Conservation (phyloP, 35 echinoderm and acorn worm species). For the Ophioderma brevispina region DNA sequence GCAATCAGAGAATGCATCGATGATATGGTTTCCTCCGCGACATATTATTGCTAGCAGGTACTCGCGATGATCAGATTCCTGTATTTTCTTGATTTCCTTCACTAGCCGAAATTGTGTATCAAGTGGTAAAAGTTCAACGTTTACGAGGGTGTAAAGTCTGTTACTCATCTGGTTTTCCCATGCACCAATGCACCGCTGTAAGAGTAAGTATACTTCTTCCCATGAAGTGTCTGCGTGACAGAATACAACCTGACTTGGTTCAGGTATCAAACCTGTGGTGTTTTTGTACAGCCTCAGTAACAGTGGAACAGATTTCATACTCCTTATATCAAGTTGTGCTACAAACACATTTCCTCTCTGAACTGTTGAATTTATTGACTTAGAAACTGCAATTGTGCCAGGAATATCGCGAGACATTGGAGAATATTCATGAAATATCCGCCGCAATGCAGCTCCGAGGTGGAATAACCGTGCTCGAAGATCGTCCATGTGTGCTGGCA, state of each 20-base stretch:
- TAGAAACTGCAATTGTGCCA: not conserved
- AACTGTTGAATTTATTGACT: conserved; percentile 19
- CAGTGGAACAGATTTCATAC: conserved; percentile 31
- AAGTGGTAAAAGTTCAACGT: conserved; percentile 19
- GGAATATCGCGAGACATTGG: not conserved
- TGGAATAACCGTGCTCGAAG: not conserved
- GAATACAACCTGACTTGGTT: conserved; percentile 31
- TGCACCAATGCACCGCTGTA: conserved; percentile 17
- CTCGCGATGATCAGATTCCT: not conserved
- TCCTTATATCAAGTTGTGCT: not conserved
- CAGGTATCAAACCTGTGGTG: conserved; percentile 25
- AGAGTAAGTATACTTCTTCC: conserved; percentile 17
- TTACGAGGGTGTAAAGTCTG: conserved; percentile 12
- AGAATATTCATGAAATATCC: not conserved
- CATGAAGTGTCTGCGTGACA: conserved; percentile 25
- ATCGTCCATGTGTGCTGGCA: not conserved
- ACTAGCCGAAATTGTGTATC: conserved; percentile 33
- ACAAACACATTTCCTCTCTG: conserved; percentile 19
- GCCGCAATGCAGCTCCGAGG: not conserved
- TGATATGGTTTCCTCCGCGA: conserved; percentile 36
- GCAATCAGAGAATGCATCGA: conserved; percentile 35
- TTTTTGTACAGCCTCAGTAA: conserved; percentile 1
- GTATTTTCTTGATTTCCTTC: conserved; percentile 13
- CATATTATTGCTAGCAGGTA: conserved; percentile 43
- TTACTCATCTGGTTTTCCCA: not conserved